Evolutionary conservation across 2,888 invertebrate genomes (phyloP).

Genomic region (Petrophora chlorosata): DNA sequence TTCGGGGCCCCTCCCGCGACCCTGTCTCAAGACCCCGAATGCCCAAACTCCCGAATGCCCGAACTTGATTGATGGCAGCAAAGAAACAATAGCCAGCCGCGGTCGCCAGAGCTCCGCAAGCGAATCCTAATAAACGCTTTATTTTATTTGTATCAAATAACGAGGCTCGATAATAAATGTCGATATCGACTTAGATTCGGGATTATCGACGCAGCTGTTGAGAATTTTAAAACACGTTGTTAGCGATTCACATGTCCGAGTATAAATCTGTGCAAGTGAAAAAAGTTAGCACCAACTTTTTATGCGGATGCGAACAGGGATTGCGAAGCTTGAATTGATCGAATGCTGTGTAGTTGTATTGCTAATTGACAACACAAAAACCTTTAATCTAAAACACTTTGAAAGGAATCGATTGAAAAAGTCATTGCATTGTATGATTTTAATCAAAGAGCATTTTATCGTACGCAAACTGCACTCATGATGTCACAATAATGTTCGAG

Average conservation of each 20-base stretch:
- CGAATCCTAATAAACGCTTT: conserved; percentile 83
- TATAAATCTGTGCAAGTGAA: conserved; percentile 36
- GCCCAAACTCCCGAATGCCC: conserved; percentile 57
- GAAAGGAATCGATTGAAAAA: conserved; percentile 15
- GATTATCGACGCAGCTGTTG: conserved; percentile 66
- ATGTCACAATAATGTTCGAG: conserved; percentile 43
- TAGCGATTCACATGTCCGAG: conserved; percentile 47
- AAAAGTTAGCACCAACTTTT: conserved; percentile 37
- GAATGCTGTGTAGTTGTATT: conserved; percentile 33
- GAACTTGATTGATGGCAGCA: conserved; percentile 79
- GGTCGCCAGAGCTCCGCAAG: conserved; percentile 68
- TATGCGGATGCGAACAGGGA: conserved; percentile 29
- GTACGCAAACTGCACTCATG: conserved; percentile 14
- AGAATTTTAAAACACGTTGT: conserved; percentile 56
- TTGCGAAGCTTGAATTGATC: conserved; percentile 31
- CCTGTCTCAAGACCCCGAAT: conserved; percentile 40
- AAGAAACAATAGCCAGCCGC: conserved; percentile 79
- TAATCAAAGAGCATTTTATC: conserved; percentile 15
- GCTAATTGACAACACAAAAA: conserved; percentile 33
- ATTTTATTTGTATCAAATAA: conserved; percentile 79
- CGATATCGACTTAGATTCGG: conserved; percentile 73
- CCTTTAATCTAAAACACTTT: conserved; percentile 17
- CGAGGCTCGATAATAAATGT: conserved; percentile 75
- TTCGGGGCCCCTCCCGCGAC: conserved; percentile 56
- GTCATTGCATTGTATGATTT: conserved; percentile 15